Percentiles rank a stretch among this genome's conserved stretches.
Conservation (phyloP, 92 coral and sea anemone species). For the Actinernus sp. region DNA sequence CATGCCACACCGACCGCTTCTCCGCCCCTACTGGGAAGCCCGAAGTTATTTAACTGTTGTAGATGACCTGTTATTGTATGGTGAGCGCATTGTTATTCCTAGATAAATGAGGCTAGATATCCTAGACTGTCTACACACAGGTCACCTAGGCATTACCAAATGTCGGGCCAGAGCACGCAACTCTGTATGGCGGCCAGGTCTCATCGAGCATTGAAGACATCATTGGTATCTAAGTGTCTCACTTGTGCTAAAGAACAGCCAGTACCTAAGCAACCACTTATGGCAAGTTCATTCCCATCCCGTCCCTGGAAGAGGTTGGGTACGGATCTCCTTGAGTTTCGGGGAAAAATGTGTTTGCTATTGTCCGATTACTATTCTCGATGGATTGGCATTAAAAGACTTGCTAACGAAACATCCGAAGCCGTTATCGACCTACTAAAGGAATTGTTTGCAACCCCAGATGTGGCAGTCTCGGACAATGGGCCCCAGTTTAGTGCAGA, state of each 20-base stretch:
- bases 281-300: slow-evolving; percentile 58
- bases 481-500: too few relatives aligned
- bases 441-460: slow-evolving; percentile 58
- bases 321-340: slow-evolving; percentile 18
- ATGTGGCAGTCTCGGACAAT: slow-evolving; percentile 41
- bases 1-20: slow-evolving; percentile 54
- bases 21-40: slow-evolving; percentile 59
- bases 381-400: slow-evolving; percentile 50
- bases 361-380: slow-evolving; percentile 50
- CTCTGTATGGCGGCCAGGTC: slow-evolving; percentile 69
- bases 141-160: slow-evolving; percentile 68
- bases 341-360: slow-evolving; percentile 7
- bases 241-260: slow-evolving; percentile 62
- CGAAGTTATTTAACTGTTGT: slow-evolving; percentile 51
- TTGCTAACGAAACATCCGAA: slow-evolving; percentile 28
- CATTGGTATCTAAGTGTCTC: slow-evolving; percentile 31
- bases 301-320: slow-evolving; percentile 38
- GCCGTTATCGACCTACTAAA: too few relatives aligned
- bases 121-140: slow-evolving; percentile 56
- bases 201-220: slow-evolving; percentile 29
- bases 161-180: slow-evolving; percentile 64
- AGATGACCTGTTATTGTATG: slow-evolving; percentile 57
- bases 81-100: slow-evolving; percentile 69
- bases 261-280: slow-evolving; percentile 60
- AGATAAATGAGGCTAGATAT: slow-evolving; percentile 40